Percentiles rank a stretch among this genome's conserved stretches.
Conservation (phyloP, 2,797 vertebrate species). For the Hydrolagus colliei region DNA sequence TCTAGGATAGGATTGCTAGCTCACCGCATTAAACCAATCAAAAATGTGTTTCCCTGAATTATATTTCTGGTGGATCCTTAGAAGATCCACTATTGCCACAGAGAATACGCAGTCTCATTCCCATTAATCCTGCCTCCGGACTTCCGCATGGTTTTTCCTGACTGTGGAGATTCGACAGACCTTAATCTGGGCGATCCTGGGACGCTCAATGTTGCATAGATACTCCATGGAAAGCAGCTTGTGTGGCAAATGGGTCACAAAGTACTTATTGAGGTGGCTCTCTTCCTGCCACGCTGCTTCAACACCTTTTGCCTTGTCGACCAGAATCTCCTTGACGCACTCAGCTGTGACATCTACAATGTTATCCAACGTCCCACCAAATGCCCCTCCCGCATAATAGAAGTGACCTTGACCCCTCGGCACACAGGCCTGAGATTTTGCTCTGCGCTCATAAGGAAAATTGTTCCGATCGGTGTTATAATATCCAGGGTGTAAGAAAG, state of each 20-base stretch:
- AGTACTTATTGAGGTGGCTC: slow-evolving; percentile 66
- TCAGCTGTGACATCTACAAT: slow-evolving; percentile 54
- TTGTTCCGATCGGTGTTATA: slow-evolving; percentile 34
- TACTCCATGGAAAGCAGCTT: slow-evolving; percentile 68
- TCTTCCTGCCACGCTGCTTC: slow-evolving; percentile 69
- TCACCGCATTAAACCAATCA: too few relatives aligned
- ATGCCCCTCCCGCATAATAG: slow-evolving; percentile 60
- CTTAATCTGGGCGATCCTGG: slow-evolving; percentile 42
- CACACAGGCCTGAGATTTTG: slow-evolving; percentile 54
- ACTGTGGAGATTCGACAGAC: slow-evolving; percentile 54
- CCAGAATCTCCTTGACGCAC: slow-evolving; percentile 54
- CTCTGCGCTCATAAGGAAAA: slow-evolving; percentile 61
- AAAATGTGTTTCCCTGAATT: too few relatives aligned
- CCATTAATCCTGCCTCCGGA: too few relatives aligned
- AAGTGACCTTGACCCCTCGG: slow-evolving; percentile 58
- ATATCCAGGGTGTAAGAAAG: slow-evolving; percentile 59
- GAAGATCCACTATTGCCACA: too few relatives aligned
- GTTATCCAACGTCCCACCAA: slow-evolving; percentile 54
- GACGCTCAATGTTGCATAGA: slow-evolving; percentile 57
- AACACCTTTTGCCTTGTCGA: slow-evolving; percentile 56
- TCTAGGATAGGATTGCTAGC: too few relatives aligned
- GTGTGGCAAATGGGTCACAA: slow-evolving; percentile 63
- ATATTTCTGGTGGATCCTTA: too few relatives aligned
- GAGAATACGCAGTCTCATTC: too few relatives aligned
- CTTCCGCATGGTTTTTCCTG: slow-evolving; percentile 42